Conservation (phyloP, 2,888 invertebrate genomes). For the Proisotoma minuta region DNA sequence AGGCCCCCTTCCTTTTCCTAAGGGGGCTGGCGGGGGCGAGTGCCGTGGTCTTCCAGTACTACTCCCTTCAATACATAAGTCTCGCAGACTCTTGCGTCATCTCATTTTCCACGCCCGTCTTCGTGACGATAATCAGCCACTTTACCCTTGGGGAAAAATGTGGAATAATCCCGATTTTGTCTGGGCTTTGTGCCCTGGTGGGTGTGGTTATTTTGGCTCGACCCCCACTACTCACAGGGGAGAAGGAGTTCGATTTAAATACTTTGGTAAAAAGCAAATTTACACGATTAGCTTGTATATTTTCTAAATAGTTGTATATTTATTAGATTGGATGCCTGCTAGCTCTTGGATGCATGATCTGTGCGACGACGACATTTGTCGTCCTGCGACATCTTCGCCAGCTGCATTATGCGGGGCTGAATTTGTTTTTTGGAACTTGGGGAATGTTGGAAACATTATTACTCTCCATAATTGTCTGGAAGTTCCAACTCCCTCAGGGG, state of each 20-base stretch:
- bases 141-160: conserved; percentile 31
- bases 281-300: not conserved
- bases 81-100: conserved; percentile 39
- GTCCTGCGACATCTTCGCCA: conserved; percentile 76
- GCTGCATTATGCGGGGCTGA: conserved; percentile 81
- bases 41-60: conserved; percentile 37
- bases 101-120: conserved; percentile 37
- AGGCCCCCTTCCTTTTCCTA: not conserved
- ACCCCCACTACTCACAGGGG: conserved; percentile 41
- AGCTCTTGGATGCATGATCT: conserved; percentile 43
- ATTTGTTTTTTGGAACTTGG: conserved; percentile 54
- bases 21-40: conserved; percentile 31
- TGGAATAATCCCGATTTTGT: conserved; percentile 34
- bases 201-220: conserved; percentile 40
- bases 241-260: conserved; percentile 29
- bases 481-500: conserved; percentile 28
- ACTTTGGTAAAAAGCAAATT: conserved; percentile 34
- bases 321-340: not conserved
- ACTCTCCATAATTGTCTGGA: conserved; percentile 23
- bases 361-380: conserved; percentile 57
- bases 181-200: conserved; percentile 29
- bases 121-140: conserved; percentile 29
- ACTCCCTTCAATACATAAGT: conserved; percentile 36
- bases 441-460: conserved; percentile 36
- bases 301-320: not conserved